Evolutionary conservation across 92 coral and sea anemone species (phyloP), one percentile per base, ranked within the genome.

Genomic region (Parazoanthus atlanticus): DNA sequence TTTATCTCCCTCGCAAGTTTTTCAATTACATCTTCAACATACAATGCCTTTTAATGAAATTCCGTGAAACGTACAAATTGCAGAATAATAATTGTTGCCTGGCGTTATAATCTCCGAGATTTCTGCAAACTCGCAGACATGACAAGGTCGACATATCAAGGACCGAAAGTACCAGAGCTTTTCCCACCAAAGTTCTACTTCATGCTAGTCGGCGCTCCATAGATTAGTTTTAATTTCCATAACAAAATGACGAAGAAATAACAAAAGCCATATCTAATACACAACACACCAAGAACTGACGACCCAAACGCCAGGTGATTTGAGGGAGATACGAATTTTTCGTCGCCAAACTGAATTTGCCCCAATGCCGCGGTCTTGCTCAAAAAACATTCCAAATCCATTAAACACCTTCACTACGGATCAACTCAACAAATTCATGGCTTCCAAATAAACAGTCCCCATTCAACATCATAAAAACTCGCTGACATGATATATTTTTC

Each of bases 401-500:
- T 28, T 33, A 46, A 78, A 58, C 89, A 77, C 49, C 67, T 41
- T 58, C 81, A 56, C 72, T 81, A 25, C 67, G 90, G 79, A 79
- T 71, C 87, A 79, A 74, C 88, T 36, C 64, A 64, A 73, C 87
- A 33, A 84, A 88, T 66, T 69, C 80, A 25, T 75, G 54, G 82
- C 82, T 74, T 90, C 88, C 46, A 91, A 66, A 90, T 88, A 95
- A 95, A 95, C 93, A 93, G 84, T 74, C 21, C 84, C 89, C 61
- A 88, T 88, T 81, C 91, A 91, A 81, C 86, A 81, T 84, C 89
- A 87, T 88, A 76, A 84, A 85, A 86, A 90, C 89, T 88, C 41
- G 78, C 74, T 91, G 98, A 92, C 92, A 92, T 86, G 82, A 86
- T 77, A 92, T 90, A 90, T 95, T 93, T 93, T 93, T 91, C 88